Evolutionary conservation across 2,888 invertebrate genomes (phyloP), one percentile per base, ranked within the genome.

Genomic region (Chironomus riparius): DNA sequence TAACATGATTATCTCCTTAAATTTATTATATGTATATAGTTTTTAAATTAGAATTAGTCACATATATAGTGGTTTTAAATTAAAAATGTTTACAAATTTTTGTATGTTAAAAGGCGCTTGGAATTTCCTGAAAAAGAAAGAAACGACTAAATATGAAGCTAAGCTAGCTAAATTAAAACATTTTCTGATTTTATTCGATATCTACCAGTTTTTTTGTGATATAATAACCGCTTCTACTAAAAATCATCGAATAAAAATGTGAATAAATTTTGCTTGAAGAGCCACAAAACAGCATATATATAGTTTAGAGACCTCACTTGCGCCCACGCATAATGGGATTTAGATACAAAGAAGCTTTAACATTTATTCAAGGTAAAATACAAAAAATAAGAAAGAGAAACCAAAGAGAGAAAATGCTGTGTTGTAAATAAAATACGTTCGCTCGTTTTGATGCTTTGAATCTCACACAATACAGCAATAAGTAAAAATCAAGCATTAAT

Each of bases 131-230:
- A 28, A n/a, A 50, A 15, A n/a, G n/a, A 50, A 5, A 50, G 5
- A 15, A 50, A 50, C 15, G n/a, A 50, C 15, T 56, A 7, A 18
- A 56, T 2, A 13, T 0, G 7, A 10, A 12, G 65, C 24, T 24
- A 5, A 21, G 24, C 13, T 50, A 47, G 72, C 72, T 72, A 62
- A 68, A 74, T 74, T 74, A 68, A 74, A 68, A 68, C 74, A 68
- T 74, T 74, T n/a, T 74, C 47, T 48, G 24, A 1, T 15, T 18
- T 7, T 56, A 2, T 38, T 4, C 2, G 38, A 10, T 18, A 1
- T 56, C 56, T 62, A 47, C 18, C 38, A 62, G 61, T 62, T 62
- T n/a, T n/a, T 72, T 38, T 61, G 28, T 4, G 5, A 28, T 28
- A 28, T 56, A 62, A 24, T 62, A 13, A 15, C 50, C 50, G 5